Percentiles rank a stretch among this genome's conserved stretches.
Evolutionary conservation across 2,113 vertebrate species (phyloP).

Genomic region (Ascaphus truei): DNA sequence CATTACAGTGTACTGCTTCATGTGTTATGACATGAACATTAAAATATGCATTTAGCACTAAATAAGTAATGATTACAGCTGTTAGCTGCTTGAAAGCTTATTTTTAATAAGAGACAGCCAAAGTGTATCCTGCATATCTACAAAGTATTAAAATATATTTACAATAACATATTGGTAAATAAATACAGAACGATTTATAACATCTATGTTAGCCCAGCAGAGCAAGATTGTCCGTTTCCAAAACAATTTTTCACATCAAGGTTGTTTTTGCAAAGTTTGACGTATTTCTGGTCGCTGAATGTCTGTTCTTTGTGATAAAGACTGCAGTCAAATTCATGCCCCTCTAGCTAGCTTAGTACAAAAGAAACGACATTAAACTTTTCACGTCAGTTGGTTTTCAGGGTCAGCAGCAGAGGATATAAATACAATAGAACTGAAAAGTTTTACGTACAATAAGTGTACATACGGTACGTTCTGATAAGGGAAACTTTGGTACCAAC

Average conservation of each 20-base stretch:
- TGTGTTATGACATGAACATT: slow-evolving; percentile 18
- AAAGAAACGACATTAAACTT: not conserved
- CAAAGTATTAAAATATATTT: not conserved
- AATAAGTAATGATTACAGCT: slow-evolving; percentile 28
- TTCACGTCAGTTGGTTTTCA: not conserved
- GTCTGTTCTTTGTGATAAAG: not conserved
- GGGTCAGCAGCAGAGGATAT: not conserved
- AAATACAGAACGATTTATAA: not conserved
- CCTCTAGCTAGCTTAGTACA: not conserved
- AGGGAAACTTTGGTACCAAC: too few relatives aligned
- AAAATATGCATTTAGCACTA: slow-evolving; percentile 17
- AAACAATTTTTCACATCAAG: not conserved
- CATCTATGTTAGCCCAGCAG: not conserved
- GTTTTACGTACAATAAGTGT: too few relatives aligned
- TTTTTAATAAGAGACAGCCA: not conserved
- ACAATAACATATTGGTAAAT: not conserved
- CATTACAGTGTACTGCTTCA: slow-evolving; percentile 6
- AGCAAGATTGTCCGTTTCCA: not conserved
- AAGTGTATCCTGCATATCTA: not conserved
- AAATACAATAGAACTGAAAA: not conserved
- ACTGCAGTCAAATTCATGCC: not conserved
- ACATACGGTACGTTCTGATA: too few relatives aligned
- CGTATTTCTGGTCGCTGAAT: not conserved
- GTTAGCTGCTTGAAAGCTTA: slow-evolving; percentile 1
- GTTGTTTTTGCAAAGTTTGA: not conserved